Evolutionary conservation across 2,888 invertebrate genomes (phyloP), one percentile per base, ranked within the genome.

Genomic region (Tineola bisselliella): DNA sequence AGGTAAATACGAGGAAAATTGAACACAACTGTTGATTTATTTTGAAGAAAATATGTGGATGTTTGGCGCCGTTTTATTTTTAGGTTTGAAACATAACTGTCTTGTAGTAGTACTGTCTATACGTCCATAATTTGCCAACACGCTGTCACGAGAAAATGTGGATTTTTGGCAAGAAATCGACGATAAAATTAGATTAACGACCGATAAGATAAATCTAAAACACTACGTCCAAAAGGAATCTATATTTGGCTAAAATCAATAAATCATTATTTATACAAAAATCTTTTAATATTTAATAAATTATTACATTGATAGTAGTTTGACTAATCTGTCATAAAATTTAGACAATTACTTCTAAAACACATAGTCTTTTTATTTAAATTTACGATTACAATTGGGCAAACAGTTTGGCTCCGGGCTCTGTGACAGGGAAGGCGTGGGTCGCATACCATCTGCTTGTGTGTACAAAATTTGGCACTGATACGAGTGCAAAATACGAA

Each of bases 391-490:
- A 54, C 54, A 54, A 54, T 54, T 54, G 13, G 5, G 4, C 10
- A 13, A 48, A 17, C n/a, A 10, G 48, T 58, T 58, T 58, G 58
- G 58, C 58, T 11, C 33, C 6, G 4, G 58, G 58, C 58, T 11
- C 33, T 8, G 4, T 8, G 33, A 33, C 58, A 33, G 33, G 33
- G 33, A 58, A 58, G 58, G 19, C 33, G 58, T 58, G 33, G 58
- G 58, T n/a, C 17, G 58, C 25, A 25, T 25, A 54, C 54, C 19
- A 25, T n/a, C 18, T 54, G 54, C 33, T 15, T 33, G 33, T 58
- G 33, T 58, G 58, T 58, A 33, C 58, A 33, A 15, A 15, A 10
- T 58, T 58, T 58, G 58, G 58, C 58, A 58, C 58, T 58, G 33
- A 58, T 25, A 18, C n/a, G n/a, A n/a, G n/a, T 54, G 5, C 33